Conservation (phyloP, 2,113 vertebrate species). For the Vidua macroura region DNA sequence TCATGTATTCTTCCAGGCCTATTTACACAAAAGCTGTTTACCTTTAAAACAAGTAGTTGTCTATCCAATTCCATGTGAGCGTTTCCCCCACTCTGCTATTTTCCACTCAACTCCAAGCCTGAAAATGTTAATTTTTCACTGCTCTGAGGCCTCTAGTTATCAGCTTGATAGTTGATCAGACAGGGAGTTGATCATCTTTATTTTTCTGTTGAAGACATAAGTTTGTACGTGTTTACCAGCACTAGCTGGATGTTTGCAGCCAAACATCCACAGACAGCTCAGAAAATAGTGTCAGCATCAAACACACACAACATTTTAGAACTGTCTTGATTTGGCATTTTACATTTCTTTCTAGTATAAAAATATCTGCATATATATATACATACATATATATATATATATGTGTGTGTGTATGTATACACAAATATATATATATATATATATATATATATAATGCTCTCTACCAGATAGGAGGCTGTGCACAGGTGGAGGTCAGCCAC, state of each 20-base stretch:
- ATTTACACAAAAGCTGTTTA: not conserved
- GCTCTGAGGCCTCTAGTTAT: not conserved
- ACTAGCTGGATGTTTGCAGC: not conserved
- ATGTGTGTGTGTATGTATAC: no score
- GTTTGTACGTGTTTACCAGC: not conserved
- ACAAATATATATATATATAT: not conserved
- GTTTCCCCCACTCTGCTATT: not conserved
- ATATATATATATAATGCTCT: not conserved
- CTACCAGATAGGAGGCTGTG: not conserved
- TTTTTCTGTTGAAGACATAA: not conserved
- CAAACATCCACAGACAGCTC: not conserved
- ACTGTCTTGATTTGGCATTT: not conserved
- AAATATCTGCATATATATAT: fast-evolving
- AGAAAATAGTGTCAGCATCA: not conserved
- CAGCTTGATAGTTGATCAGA: not conserved
- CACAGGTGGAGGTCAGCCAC: not conserved
- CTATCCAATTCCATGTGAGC: fast-evolving
- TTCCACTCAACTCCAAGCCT: not conserved
- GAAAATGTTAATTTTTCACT: not conserved
- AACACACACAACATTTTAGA: no score
- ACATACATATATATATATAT: no score
- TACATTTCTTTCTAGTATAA: not conserved
- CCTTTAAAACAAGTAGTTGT: not conserved
- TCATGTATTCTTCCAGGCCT: not conserved
- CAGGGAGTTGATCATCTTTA: not conserved